Evolutionary conservation across 2,113 vertebrate species (phyloP).

Genomic region (Strix aluco): DNA sequence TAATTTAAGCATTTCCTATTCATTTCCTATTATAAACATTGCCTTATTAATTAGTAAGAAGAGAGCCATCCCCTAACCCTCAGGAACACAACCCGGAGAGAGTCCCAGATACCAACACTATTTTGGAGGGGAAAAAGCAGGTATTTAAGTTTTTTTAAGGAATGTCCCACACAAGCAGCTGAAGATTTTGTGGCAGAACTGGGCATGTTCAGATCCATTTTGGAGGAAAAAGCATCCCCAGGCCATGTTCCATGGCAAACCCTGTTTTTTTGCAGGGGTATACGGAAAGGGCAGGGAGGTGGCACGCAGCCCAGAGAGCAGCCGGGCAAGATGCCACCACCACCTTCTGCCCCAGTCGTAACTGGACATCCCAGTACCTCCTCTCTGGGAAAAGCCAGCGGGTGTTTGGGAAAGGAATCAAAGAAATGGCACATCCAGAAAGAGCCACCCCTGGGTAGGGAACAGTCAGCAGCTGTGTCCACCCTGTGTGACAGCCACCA

Average conservation of each 20-base stretch:
- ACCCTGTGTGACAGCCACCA: not conserved
- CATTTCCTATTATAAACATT: not conserved
- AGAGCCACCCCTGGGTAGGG: not conserved
- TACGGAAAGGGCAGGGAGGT: not conserved
- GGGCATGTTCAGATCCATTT: not conserved
- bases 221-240: not conserved
- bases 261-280: not conserved
- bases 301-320: not conserved
- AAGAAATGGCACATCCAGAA: not conserved
- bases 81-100: not conserved
- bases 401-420: not conserved
- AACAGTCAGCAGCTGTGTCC: not conserved
- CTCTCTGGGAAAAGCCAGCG: not conserved
- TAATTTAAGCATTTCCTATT: not conserved
- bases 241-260: not conserved
- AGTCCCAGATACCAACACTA: not conserved
- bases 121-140: fast-evolving
- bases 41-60: not conserved
- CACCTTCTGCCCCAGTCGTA: not conserved
- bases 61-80: not conserved
- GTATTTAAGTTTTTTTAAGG: not conserved
- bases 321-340: not conserved
- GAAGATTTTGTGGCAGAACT: not conserved
- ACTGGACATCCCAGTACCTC: not conserved
- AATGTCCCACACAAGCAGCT: not conserved